phyloP scores from a whole-genome alignment of 2,797 vertebrate species.

The Chloroceryle amazona region DNA sequence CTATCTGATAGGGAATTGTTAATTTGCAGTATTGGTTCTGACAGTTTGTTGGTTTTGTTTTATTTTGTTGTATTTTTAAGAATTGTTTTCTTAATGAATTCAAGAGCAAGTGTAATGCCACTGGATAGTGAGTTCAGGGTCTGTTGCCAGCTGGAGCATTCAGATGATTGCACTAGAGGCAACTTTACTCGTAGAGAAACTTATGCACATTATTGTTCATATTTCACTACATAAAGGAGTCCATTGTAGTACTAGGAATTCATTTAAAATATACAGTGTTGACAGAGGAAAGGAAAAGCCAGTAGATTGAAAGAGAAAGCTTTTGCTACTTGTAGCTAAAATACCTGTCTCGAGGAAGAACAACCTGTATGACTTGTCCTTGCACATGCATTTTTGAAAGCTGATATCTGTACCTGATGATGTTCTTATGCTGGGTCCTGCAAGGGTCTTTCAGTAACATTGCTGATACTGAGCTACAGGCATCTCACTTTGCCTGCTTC shows the following conservation, averaged over 20 bases:
- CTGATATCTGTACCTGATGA: background rate
- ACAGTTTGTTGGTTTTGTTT: background rate
- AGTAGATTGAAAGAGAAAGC: background rate
- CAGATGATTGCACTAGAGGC: background rate
- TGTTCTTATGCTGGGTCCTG: background rate
- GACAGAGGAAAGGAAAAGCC: background rate
- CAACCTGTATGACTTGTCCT: background rate
- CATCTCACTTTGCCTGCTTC: fast-evolving
- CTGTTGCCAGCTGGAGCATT: background rate
- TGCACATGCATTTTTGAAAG: background rate
- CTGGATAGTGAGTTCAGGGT: background rate
- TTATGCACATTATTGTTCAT: background rate
- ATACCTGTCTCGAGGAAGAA: background rate
- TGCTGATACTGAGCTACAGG: background rate
- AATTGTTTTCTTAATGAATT: background rate
- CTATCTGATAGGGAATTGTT: background rate
- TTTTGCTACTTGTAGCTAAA: background rate
- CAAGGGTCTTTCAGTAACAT: fast-evolving
- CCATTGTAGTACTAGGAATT: background rate
- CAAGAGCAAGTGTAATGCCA: background rate
- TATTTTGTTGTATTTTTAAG: background rate
- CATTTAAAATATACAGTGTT: background rate
- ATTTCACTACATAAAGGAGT: background rate
- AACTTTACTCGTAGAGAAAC: background rate
- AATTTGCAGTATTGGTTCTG: background rate